phyloP scores from a whole-genome alignment of 2,888 invertebrate genomes.

The Cistogaster globosa region DNA sequence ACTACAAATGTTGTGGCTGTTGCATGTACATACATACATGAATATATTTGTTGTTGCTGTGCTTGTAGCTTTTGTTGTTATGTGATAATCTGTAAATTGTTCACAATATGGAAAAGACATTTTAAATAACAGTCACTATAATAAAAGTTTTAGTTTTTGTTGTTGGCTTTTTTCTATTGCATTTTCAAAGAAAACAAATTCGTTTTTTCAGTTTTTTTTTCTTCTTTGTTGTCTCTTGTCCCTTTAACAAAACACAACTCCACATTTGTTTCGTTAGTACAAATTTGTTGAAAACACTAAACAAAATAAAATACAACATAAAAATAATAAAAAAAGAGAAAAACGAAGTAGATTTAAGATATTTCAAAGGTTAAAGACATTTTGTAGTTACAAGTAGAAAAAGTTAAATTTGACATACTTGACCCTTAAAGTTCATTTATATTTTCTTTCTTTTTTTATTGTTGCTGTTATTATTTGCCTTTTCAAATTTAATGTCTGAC shows the following conservation, averaged over 20 bases:
- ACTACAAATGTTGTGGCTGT: slow-evolving; percentile 30
- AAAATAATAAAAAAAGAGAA: slow-evolving; percentile 21
- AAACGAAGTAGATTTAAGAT: slow-evolving; percentile 43
- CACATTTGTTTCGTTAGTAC: slow-evolving; percentile 27
- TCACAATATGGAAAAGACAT: slow-evolving; percentile 70
- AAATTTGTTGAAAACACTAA: not conserved
- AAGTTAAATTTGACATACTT: slow-evolving; percentile 69
- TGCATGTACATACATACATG: not conserved
- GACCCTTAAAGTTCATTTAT: slow-evolving; percentile 58
- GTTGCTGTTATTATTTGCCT: slow-evolving; percentile 22
- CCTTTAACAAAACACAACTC: not conserved
- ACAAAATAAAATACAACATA: not conserved
- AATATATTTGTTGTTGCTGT: not conserved
- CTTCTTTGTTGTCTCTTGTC: not conserved
- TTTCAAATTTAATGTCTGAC: slow-evolving; percentile 20
- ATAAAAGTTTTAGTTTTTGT: slow-evolving; percentile 11
- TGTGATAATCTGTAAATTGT: slow-evolving; percentile 73
- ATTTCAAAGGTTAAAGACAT: slow-evolving; percentile 69
- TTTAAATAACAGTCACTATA: slow-evolving; percentile 62
- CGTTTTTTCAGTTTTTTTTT: slow-evolving; percentile 31
- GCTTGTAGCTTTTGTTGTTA: slow-evolving; percentile 55
- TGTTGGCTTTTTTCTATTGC: not conserved
- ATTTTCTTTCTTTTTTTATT: slow-evolving; percentile 3
- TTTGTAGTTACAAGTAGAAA: slow-evolving; percentile 57
- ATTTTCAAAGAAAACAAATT: slow-evolving; percentile 43